These are phyloP conservation scores for Anagyrus pseudococci DNA, from an alignment of 2,888 invertebrate genomes.

Conservation along the genomic window DNA sequence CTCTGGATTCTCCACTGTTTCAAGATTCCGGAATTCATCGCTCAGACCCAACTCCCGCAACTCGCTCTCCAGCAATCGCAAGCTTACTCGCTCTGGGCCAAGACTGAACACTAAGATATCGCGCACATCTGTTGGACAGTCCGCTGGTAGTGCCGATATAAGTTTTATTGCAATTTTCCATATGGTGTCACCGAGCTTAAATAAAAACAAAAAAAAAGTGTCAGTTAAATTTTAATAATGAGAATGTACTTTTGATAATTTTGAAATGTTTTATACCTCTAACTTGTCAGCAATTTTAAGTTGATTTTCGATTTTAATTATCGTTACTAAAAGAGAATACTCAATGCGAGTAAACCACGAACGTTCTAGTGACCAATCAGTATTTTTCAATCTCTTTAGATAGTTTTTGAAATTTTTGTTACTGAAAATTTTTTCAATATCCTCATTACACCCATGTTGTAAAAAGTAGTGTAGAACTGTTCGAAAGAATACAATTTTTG, in stretches of 20 bases:
- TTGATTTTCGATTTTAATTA: slow-evolving; percentile 46
- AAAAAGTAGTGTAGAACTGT: slow-evolving; percentile 45
- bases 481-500: slow-evolving; percentile 62
- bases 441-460: slow-evolving; percentile 36
- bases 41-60: slow-evolving; percentile 20
- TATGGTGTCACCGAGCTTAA: slow-evolving; percentile 39
- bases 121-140: slow-evolving; percentile 45
- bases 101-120: slow-evolving; percentile 49
- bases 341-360: slow-evolving; percentile 57
- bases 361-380: slow-evolving; percentile 52
- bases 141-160: slow-evolving; percentile 54
- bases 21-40: slow-evolving; percentile 13
- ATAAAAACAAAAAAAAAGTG: too few relatives aligned
- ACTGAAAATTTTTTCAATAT: slow-evolving; percentile 43
- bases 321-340: slow-evolving; percentile 47
- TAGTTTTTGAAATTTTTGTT: slow-evolving; percentile 49
- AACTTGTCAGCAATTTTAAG: slow-evolving; percentile 24
- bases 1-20: slow-evolving; percentile 6
- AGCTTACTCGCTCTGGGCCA: slow-evolving; percentile 46
- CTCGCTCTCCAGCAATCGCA: slow-evolving; percentile 31
- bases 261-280: too few relatives aligned
- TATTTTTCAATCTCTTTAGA: slow-evolving; percentile 44
- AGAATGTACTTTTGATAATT: not conserved
- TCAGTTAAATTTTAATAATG: not conserved
- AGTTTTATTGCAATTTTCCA: slow-evolving; percentile 55